phyloP scores from a whole-genome alignment of 2,113 vertebrate species.

The Salminus brasiliensis region DNA sequence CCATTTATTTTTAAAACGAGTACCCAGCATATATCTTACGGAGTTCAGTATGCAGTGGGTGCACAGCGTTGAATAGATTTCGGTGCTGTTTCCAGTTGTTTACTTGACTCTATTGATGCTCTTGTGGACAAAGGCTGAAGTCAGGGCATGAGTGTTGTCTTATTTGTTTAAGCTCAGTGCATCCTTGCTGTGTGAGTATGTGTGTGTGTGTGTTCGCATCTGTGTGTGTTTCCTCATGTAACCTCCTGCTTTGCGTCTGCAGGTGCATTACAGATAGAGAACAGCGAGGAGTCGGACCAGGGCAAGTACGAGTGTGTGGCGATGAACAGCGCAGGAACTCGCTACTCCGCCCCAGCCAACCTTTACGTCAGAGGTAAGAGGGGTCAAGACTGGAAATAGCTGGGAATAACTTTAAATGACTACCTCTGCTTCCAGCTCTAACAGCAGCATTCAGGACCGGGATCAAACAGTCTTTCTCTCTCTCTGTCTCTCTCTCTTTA shows the following conservation, averaged over 20 bases:
- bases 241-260: conserved; percentile 64
- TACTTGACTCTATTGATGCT: neutral
- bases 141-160: conserved; percentile 16
- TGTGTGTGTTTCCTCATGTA: conserved; percentile 2
- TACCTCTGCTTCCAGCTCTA: conserved; percentile 36
- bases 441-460: neutral
- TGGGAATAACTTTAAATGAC: neutral
- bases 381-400: neutral
- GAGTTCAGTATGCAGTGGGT: neutral
- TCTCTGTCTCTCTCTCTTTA: neutral
- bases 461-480: neutral
- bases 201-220: conserved; percentile 11
- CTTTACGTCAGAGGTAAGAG: conserved; percentile 98
- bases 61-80: neutral
- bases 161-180: neutral
- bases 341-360: conserved; percentile 95
- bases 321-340: conserved; percentile 92
- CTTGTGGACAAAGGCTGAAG: neutral
- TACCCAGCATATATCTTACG: neutral
- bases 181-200: neutral
- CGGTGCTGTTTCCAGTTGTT: neutral
- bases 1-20: neutral
- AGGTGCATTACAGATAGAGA: conserved; percentile 98
- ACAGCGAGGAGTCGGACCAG: conserved; percentile 97
- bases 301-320: conserved; percentile 98